Base-by-base conservation (phyloP, 2,888 invertebrate species). In the Neocrepidodera transversa region DNA sequence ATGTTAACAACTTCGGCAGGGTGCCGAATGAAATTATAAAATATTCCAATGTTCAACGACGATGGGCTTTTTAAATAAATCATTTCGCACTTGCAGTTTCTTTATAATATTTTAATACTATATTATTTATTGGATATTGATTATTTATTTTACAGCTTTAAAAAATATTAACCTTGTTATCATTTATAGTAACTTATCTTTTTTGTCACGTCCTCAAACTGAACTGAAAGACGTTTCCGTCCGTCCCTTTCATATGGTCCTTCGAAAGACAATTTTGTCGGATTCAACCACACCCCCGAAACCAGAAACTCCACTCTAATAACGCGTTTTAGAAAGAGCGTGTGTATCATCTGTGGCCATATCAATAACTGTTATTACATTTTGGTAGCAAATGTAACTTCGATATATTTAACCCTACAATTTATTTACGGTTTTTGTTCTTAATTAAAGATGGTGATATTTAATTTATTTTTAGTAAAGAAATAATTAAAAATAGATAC, bases 171-270 rank as follows among this genome's bases (percentile, higher is more conserved):
- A 26, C 45, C 26, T 45, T 45, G 26, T 26, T 45, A 18, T 45
- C 16, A 17, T 10, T n/a, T n/a, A 51, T 13, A 51, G 6, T 51
- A 43, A 65, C 64, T 69, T 68, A 65, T 67, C 64, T 68, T 66
- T 66, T 64, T 53, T 60, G 68, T 70, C 69, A 70, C 69, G 69
- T 70, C 53, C n/a, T 58, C 47, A 47, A 54, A 52, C 57, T 62
- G 49, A 60, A n/a, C n/a, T n/a, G n/a, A 60, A 63, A 64, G 6
- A n/a, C 62, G 64, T 54, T 62, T 52, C 60, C 62, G 62, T 61
- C 54, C 63, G 62, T 61, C 54, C 63, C 57, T 63, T 28, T 42
- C 56, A 38, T 42, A 60, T 45, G 52, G 59, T 61, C 54, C 58
- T 57, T 60, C 55, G 54, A 63, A 58, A 64, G 66, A 67, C 66